Base-by-base conservation (phyloP, 2,113 vertebrate genomes). In the Thomomys bottae region DNA sequence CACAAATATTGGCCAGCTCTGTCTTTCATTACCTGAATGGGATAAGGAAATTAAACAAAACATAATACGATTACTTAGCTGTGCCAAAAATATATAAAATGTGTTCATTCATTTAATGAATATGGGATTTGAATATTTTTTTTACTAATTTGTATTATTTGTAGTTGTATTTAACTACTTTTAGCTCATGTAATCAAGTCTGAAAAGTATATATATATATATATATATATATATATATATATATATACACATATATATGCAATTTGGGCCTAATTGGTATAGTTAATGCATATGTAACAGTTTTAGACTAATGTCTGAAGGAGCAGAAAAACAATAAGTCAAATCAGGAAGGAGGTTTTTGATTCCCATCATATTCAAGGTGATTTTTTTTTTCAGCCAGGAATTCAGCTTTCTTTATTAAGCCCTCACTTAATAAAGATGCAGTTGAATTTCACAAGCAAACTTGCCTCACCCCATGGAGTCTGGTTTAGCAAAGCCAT, bases 101-200 rank as follows among this genome's bases (percentile, higher is more conserved):
- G 17, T 12, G 45, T 68, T 84, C 67, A 93, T 95, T 95, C 94
- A 73, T 80, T 88, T 61, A 80, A 5, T 72, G 32, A 88, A 83
- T 90, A 72, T 64, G 94, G 86, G 88, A 93, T 87, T 95, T 94
- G 71, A 87, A 90, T n/a, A n/a, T n/a, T 32, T 84, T 87, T 93
- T 89, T 84, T 83, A 15, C 90, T 95, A 86, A 66, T 92, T 95
- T 90, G 32, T 95, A 86, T 92, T 95, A 86, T 92, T 95, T 84
- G 40, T 90, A n/a, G 30, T 38, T 79, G 42, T 84, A 36, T 72
- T 17, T 80, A 91, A 68, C 54, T 40, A 85, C 76, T 73, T 96
- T 90, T 72, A 66, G 67, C 76, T 88, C 83, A 84, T 38, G 73
- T 94, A 93, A 96, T 94, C 88, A 92, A 94, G 73, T 87, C 66